phyloP scores from a whole-genome alignment of 2,113 vertebrate genomes.

The Pteronura brasiliensis region DNA sequence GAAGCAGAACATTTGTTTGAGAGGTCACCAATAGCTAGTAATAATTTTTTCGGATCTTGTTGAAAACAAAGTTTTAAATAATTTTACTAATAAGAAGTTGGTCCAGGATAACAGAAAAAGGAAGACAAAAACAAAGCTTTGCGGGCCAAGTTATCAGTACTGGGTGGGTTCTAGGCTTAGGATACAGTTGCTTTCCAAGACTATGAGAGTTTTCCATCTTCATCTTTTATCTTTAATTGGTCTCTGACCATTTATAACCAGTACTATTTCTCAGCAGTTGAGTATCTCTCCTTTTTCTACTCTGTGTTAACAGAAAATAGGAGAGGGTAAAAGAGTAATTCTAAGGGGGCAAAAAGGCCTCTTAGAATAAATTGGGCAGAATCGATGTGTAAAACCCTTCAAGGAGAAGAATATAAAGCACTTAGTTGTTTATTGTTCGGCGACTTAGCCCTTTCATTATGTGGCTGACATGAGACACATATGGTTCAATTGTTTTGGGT shows the following conservation, averaged over 20 bases:
- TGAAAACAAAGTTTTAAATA: background rate
- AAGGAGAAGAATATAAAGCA: slow-evolving; percentile 76
- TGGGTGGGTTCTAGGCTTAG: background rate
- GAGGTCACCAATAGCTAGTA: background rate
- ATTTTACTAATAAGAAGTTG: background rate
- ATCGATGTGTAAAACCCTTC: background rate
- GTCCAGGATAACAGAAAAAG: background rate
- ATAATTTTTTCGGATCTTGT: background rate
- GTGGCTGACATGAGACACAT: slow-evolving; percentile 66
- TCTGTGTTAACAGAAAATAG: slow-evolving; percentile 24
- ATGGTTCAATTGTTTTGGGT: slow-evolving; percentile 71
- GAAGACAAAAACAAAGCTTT: background rate
- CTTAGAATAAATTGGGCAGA: slow-evolving; percentile 38
- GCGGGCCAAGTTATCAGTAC: background rate
- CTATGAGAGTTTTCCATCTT: background rate
- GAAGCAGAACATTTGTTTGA: background rate
- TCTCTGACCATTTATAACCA: background rate
- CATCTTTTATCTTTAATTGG: background rate
- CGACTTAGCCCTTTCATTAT: slow-evolving; percentile 72
- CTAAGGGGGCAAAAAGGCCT: background rate
- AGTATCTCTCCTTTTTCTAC: background rate
- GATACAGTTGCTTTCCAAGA: background rate
- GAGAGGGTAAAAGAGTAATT: background rate
- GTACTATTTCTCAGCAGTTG: background rate
- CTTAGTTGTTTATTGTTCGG: slow-evolving; percentile 78